Base-by-base conservation (phyloP, 2,113 vertebrate species). In the Oncorhynchus mykiss region DNA sequence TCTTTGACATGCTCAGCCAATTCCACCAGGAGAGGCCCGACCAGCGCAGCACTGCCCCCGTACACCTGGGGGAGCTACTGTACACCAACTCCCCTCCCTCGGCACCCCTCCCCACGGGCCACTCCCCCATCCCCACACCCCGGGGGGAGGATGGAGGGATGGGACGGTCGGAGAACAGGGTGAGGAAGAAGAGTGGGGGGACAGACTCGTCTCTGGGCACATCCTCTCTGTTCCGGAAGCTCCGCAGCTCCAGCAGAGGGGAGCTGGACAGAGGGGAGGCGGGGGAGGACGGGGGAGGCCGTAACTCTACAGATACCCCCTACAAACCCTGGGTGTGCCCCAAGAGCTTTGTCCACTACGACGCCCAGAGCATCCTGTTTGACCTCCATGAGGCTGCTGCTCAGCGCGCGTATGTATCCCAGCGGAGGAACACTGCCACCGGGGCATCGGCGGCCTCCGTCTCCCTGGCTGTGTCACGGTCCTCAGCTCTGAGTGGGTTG, bases 291-390 rank as follows among this genome's bases (percentile, higher is more conserved):
- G n/a, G 73, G 45, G 0, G 92, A 92, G 68, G 82, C 64, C 2
- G 84, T 84, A 12, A 74, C 80, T 1, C 84, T 67, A 0, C 93
- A 88, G 34, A 77, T 71, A 4, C 77, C 54, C 75, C 89, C 49
- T 88, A 88, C 11, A 92, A 92, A 49, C 75, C 87, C 0, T 98
- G 96, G 96, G 72, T 94, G 1, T 97, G 97, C 86, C 94, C 92
- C 3, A 95, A 95, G 67, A 95, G 95, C 69, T 96, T 99, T 0
- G 94, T 95, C 1, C 97, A 99, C 75, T 98, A 93, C 1, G 97
- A 99, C 0, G 92, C 95, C 29, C 97, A 98, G 90, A 98, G 97
- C 83, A 88, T 97, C 84, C 86, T 97, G 27, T 98, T 99, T 0
- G 95, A 98, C 88, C 93, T 96, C 77, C 92, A 93, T 0, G 93